Conservation (phyloP, 2,888 invertebrate genomes). For the Hypercompe scribonia region DNA sequence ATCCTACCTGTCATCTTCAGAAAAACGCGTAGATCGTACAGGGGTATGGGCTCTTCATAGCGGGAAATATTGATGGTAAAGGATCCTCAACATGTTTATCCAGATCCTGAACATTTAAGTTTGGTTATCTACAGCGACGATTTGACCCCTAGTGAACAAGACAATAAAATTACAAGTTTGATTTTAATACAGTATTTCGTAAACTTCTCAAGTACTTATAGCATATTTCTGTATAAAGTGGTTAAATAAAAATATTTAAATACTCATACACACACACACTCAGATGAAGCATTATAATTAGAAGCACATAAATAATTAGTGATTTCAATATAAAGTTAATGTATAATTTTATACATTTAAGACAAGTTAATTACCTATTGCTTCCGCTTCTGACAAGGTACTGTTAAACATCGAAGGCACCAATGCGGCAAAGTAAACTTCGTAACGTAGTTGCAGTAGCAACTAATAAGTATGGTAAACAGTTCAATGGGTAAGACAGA, state of each 20-base stretch:
- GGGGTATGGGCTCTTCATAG: background rate
- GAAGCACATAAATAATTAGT: background rate
- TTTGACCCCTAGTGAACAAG: background rate
- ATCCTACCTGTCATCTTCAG: background rate
- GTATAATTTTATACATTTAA: slow-evolving; percentile 64
- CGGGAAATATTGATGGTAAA: background rate
- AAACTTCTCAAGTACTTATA: background rate
- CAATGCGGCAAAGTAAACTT: slow-evolving; percentile 24
- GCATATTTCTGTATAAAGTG: background rate
- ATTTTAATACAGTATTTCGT: background rate
- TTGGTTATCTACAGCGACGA: background rate
- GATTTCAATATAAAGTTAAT: slow-evolving; percentile 27
- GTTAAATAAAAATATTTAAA: background rate
- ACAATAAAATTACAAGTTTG: background rate
- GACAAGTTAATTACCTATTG: slow-evolving; percentile 64
- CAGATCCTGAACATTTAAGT: too few relatives aligned
- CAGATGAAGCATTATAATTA: background rate
- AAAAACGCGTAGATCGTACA: background rate
- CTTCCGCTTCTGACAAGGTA: slow-evolving; percentile 60
- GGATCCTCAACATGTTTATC: background rate
- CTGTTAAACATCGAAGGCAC: slow-evolving; percentile 46
- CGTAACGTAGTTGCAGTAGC: slow-evolving; percentile 50
- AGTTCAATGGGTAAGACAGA: slow-evolving; percentile 40
- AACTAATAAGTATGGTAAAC: slow-evolving; percentile 49
- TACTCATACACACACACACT: background rate